Evolutionary conservation across 1,140 invertebrate genomes (phyloP).

Genomic region (Apis dorsata): DNA sequence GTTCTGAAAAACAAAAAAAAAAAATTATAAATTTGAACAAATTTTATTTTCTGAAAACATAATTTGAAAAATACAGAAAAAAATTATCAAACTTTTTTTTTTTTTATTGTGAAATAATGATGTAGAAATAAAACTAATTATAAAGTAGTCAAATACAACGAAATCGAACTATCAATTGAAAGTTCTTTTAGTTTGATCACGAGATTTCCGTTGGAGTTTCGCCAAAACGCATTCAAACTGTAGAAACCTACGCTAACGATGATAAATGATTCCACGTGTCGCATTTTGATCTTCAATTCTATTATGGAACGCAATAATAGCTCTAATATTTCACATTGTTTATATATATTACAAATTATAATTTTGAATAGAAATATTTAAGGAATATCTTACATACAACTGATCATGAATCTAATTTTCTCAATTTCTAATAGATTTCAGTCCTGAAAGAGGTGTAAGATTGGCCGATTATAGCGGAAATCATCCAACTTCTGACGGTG

Average conservation of each 20-base stretch:
- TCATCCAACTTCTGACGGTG: slow-evolving; percentile 77
- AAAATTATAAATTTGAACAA: neutral
- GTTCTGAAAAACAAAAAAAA: neutral
- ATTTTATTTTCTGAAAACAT: neutral
- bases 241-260: slow-evolving; percentile 34
- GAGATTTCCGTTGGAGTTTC: slow-evolving; percentile 31
- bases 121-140: neutral
- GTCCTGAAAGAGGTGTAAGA: slow-evolving; percentile 73
- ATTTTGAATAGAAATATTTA: neutral
- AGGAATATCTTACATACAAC: neutral
- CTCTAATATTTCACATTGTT: neutral
- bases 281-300: slow-evolving; percentile 10
- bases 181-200: slow-evolving; percentile 24
- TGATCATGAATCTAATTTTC: neutral
- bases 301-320: neutral
- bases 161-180: slow-evolving; percentile 24
- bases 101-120: neutral
- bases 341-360: neutral
- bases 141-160: neutral
- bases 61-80: neutral
- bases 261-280: slow-evolving; percentile 32
- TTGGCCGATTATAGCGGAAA: slow-evolving; percentile 73
- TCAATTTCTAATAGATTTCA: slow-evolving; percentile 68
- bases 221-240: slow-evolving; percentile 35
- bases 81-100: neutral